Evolutionary conservation across 2,888 invertebrate genomes (phyloP).

Genomic region (Drosophila longiperda): DNA sequence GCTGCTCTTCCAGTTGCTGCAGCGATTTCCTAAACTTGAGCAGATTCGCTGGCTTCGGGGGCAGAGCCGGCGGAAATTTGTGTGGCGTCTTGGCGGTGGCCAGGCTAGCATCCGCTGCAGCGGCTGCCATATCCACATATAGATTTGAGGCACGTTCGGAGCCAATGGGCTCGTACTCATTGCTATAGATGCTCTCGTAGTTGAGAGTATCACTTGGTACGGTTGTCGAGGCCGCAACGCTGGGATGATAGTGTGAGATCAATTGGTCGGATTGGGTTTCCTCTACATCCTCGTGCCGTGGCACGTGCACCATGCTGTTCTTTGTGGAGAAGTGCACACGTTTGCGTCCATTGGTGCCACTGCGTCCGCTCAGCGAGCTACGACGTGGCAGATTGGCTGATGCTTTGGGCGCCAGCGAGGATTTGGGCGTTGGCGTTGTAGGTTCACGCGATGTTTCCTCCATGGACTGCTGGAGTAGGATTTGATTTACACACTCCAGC

Average conservation of each 20-base stretch:
- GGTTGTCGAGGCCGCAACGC: constrained; percentile 29
- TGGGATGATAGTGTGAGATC: constrained; percentile 70
- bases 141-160: constrained; percentile 86
- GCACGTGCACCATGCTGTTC: constrained; percentile 87
- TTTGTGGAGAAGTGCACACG: constrained; percentile 88
- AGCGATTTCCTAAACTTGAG: constrained; percentile 87
- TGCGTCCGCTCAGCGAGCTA: constrained; percentile 76
- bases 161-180: constrained; percentile 90
- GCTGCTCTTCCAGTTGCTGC: constrained; percentile 73
- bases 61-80: constrained; percentile 89
- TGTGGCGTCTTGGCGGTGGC: constrained; percentile 52
- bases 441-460: constrained; percentile 84
- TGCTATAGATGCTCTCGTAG: constrained; percentile 89
- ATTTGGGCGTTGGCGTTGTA: constrained; percentile 42
- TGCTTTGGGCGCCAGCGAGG: constrained; percentile 43
- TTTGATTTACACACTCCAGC: constrained; percentile 93
- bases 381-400: constrained; percentile 65
- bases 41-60: constrained; percentile 91
- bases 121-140: constrained; percentile 88
- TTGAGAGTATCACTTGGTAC: constrained; percentile 81
- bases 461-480: constrained; percentile 90
- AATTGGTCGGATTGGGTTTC: constrained; percentile 43
- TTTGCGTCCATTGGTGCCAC: constrained; percentile 83
- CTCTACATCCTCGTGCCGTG: constrained; percentile 80
- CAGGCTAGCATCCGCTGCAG: constrained; percentile 80